Base-by-base conservation (phyloP, 2,113 vertebrate genomes). In the Epinephelus lanceolatus region DNA sequence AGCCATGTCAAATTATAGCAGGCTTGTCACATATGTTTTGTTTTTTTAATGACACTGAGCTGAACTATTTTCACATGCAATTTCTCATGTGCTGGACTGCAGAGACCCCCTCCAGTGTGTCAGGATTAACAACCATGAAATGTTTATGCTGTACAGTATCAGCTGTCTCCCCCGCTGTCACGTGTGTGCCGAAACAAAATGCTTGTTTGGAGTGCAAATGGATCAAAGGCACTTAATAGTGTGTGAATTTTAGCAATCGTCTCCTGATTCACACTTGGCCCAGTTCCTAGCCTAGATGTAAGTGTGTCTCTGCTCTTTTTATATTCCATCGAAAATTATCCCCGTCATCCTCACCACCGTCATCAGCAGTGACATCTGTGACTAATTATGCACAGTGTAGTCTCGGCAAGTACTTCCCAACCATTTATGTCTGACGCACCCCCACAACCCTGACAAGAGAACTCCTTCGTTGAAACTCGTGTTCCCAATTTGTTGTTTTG, bases 241-340 rank as follows among this genome's bases (percentile, higher is more conserved):
- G 69, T 81, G 79, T 88, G 76, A 75, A 67, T 78, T 82, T 79
- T 49, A 84, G 67, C 70, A 76, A 19, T 72, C 23, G 61, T 81
- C 71, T 75, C 27, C 66, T 75, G 81, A 80, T 91, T 88, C 85
- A 86, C 81, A 79, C 67, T 89, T 83, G 83, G 76, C 81, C 79
- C 81, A 76, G 62, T 88, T 93, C 83, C 71, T 85, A 76, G 73
- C 79, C 79, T 71, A 73, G 78, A 85, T 89, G 80, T 78, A 87
- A 91, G 79, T 80, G 89, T 88, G 83, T 78, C 84, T 82, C 71
- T 59, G 84, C 71, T 80, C 81, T 84, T 83, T 83, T 88, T 86
- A 84, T 76, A 76, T 84, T 85, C 55, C 70, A 47, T 72, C 21
- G 49, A 84, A 81, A 85, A 88, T 49, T 0, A 67, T 62, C 62